phyloP scores from a whole-genome alignment of 2,888 invertebrate species.

The Stenodera caucasica region DNA sequence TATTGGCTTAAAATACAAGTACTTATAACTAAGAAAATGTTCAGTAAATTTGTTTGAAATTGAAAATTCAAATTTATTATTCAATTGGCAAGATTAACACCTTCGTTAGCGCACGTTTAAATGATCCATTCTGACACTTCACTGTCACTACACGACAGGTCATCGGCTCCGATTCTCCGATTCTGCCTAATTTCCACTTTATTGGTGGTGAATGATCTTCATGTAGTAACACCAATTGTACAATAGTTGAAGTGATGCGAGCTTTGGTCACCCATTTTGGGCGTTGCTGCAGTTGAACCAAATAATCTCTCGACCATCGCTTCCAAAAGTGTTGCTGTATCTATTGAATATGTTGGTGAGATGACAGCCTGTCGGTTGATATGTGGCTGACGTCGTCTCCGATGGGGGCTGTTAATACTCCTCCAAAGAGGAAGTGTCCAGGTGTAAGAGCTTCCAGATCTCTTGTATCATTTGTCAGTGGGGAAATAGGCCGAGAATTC shows the following conservation, averaged over 20 bases:
- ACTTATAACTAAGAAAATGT: too few species aligned
- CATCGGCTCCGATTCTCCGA: conserved; percentile 13
- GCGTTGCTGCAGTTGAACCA: not conserved
- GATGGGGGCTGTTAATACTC: conserved; percentile 24
- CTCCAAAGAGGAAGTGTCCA: conserved; percentile 39
- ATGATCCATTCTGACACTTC: conserved; percentile 6
- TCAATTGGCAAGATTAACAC: too few species aligned
- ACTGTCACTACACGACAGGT: conserved; percentile 19
- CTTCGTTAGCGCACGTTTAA: too few species aligned
- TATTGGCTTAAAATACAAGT: too few species aligned
- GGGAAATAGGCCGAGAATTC: conserved; percentile 41
- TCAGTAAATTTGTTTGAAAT: too few species aligned
- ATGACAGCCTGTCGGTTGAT: not conserved
- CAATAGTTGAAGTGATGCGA: too few species aligned
- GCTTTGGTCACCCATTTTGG: not conserved
- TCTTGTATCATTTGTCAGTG: conserved; percentile 36
- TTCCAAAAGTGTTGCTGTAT: not conserved
- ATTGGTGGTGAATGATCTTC: too few species aligned
- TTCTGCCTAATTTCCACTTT: too few species aligned
- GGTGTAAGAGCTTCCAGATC: conserved; percentile 37
- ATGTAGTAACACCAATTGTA: too few species aligned
- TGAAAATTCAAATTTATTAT: too few species aligned
- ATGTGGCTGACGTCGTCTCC: not conserved
- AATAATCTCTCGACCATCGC: not conserved
- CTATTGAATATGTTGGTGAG: not conserved